Evolutionary conservation across 2,797 vertebrate genomes (phyloP).

Genomic region (Chelmon rostratus): DNA sequence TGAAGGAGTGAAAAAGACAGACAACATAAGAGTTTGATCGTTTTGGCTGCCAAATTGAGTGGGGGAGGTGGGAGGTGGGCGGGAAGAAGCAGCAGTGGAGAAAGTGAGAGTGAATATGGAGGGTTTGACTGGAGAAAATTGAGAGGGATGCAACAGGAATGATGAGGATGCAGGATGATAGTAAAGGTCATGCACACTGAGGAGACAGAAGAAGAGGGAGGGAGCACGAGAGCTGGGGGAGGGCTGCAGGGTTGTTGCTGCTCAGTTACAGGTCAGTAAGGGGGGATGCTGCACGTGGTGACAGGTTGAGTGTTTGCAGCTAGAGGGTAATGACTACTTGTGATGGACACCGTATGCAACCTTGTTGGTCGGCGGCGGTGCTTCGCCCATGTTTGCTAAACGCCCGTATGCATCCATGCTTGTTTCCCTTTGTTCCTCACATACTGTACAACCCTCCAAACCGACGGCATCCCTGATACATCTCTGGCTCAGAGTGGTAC

Average conservation of each 20-base stretch:
- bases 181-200: constrained; percentile 41
- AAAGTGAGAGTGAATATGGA: constrained; percentile 7
- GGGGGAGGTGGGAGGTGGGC: no score
- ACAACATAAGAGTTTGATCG: not conserved
- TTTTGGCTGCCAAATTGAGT: constrained; percentile 22
- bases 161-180: constrained; percentile 39
- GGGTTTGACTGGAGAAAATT: constrained; percentile 5
- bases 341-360: constrained; percentile 66
- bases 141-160: constrained; percentile 3
- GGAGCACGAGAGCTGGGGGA: not conserved
- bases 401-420: constrained; percentile 23
- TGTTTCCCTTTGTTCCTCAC: constrained; percentile 9
- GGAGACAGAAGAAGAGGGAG: constrained; percentile 20
- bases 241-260: constrained; percentile 44
- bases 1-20: constrained; percentile 4
- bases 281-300: constrained; percentile 53
- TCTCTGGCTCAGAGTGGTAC: not conserved
- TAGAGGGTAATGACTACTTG: constrained; percentile 50
- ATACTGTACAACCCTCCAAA: not conserved
- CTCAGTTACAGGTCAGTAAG: constrained; percentile 67
- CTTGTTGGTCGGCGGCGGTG: constrained; percentile 9
- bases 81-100: not conserved
- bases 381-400: constrained; percentile 35
- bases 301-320: constrained; percentile 56
- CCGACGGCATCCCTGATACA: not conserved